phyloP scores from a whole-genome alignment of 1,140 invertebrate species.

The Matsumurasca onukii region DNA sequence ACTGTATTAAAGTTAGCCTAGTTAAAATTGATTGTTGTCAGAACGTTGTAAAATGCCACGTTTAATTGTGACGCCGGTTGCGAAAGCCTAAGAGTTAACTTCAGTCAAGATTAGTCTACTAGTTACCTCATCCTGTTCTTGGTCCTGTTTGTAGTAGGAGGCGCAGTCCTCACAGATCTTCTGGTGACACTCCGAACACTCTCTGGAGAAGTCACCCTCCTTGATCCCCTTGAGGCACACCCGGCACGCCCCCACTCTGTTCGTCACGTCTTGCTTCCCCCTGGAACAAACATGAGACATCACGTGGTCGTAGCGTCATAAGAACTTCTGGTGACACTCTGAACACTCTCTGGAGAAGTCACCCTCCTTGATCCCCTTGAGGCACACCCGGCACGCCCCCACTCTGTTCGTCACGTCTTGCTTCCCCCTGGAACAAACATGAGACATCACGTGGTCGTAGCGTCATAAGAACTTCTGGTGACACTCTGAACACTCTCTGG shows the following conservation, averaged over 20 bases:
- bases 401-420: conserved; percentile 61
- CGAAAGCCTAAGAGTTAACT: too few relatives aligned
- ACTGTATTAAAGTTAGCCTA: too few relatives aligned
- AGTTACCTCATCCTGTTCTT: conserved; percentile 74
- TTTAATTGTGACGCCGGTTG: too few relatives aligned
- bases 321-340: conserved; percentile 85
- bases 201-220: conserved; percentile 78
- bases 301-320: too few relatives aligned
- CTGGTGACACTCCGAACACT: conserved; percentile 83
- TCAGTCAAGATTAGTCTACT: too few relatives aligned
- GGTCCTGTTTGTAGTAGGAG: conserved; percentile 80
- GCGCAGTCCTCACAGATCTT: conserved; percentile 90
- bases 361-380: conserved; percentile 82
- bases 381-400: conserved; percentile 79
- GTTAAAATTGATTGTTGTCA: too few relatives aligned
- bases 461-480: conserved; percentile 86
- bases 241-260: conserved; percentile 73
- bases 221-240: conserved; percentile 86
- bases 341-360: conserved; percentile 81
- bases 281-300: conserved; percentile 35
- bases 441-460: conserved; percentile 69
- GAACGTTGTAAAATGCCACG: too few relatives aligned
- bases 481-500: conserved; percentile 81
- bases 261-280: conserved; percentile 55
- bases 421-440: conserved; percentile 43